phyloP scores from a whole-genome alignment of 1,140 invertebrate genomes.

The Potamilus streckersoni region DNA sequence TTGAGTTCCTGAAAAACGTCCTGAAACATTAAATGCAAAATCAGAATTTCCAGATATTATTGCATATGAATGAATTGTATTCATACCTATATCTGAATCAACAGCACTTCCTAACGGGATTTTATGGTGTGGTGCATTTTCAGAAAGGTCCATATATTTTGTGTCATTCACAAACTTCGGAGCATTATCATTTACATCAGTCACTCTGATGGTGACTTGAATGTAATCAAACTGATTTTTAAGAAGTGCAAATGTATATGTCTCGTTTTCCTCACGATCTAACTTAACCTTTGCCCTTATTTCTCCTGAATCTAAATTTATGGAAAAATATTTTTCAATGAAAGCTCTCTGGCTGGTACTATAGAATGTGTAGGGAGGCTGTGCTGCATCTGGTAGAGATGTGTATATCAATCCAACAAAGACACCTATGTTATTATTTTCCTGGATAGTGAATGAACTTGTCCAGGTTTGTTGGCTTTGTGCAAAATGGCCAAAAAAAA shows the following conservation, averaged over 20 bases:
- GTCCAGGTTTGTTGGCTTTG: too few relatives aligned
- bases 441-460: too few relatives aligned
- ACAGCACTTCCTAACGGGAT: slow-evolving; percentile 84
- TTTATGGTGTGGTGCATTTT: slow-evolving; percentile 22
- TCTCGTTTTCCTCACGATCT: slow-evolving; percentile 89
- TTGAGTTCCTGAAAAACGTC: slow-evolving; percentile 3
- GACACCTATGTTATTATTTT: too few relatives aligned
- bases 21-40: slow-evolving; percentile 23
- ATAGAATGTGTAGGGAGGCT: slow-evolving; percentile 8
- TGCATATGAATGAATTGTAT: slow-evolving; percentile 21
- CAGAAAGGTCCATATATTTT: slow-evolving; percentile 75
- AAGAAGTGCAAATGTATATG: slow-evolving; percentile 87
- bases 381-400: too few relatives aligned
- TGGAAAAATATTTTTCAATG: slow-evolving; percentile 13
- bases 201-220: slow-evolving; percentile 50
- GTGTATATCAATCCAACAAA: too few relatives aligned
- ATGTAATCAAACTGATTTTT: slow-evolving; percentile 78
- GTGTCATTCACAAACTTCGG: slow-evolving; percentile 77
- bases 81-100: slow-evolving; percentile 78
- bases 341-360: slow-evolving; percentile 1
- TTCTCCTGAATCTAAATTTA: slow-evolving; percentile 18
- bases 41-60: slow-evolving; percentile 16
- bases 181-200: slow-evolving; percentile 93
- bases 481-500: too few relatives aligned
- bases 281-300: slow-evolving; percentile 62